These are phyloP conservation scores for Patagioenas fasciata DNA, from an alignment of 2,113 vertebrate genomes.

Conservation along the genomic window DNA sequence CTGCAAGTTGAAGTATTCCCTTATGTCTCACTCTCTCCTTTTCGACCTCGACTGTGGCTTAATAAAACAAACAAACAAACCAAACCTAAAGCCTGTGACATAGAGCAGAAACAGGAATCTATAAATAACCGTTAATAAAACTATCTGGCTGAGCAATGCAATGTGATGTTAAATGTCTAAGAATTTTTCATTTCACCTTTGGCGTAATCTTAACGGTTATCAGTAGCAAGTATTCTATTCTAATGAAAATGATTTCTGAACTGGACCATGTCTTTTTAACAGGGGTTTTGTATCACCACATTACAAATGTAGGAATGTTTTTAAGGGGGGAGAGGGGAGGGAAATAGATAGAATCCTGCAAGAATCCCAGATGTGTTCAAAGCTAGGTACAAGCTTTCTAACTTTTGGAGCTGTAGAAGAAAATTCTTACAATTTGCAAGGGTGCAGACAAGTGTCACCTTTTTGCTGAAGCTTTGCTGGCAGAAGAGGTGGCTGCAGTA, in stretches of 20 bases:
- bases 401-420: neutral
- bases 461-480: neutral
- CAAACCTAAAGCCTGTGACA: neutral
- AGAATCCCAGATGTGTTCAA: neutral
- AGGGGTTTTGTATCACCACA: neutral
- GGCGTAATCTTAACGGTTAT: neutral
- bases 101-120: neutral
- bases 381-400: neutral
- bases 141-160: neutral
- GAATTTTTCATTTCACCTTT: conserved; percentile 10
- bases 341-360: neutral
- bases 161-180: neutral
- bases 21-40: neutral
- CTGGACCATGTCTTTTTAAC: neutral
- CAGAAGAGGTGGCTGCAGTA: neutral
- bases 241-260: neutral
- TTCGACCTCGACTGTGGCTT: neutral
- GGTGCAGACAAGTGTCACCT: neutral
- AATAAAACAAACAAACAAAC: neutral
- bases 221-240: neutral
- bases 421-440: neutral
- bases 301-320: neutral
- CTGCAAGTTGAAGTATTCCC: neutral
- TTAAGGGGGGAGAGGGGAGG: neutral
- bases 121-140: conserved; percentile 12